A percentile compares a stretch with the other conserved stretches of the same genome.
phyloP scores from a whole-genome alignment of 2,888 invertebrate genomes.

The Hirtodrosophila alboralis region DNA sequence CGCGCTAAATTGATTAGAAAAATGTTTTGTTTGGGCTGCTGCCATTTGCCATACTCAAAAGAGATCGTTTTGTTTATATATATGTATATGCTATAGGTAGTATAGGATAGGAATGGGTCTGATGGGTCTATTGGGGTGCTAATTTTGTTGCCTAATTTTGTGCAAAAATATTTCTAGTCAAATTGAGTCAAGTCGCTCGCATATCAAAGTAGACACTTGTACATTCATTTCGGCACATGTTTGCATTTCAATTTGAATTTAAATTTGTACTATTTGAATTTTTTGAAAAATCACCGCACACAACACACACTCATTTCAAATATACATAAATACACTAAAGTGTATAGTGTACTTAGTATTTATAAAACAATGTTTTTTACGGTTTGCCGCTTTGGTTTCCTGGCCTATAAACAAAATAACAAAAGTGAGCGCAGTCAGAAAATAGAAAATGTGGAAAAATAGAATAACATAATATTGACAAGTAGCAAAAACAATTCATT shows the following conservation, averaged over 20 bases:
- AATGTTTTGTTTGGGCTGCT: constrained; percentile 61
- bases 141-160: constrained; percentile 52
- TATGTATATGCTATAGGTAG: constrained; percentile 1
- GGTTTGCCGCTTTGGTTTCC: constrained; percentile 48
- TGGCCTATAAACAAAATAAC: constrained; percentile 67
- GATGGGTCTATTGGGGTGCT: constrained; percentile 9
- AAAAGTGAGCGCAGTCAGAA: constrained; percentile 3
- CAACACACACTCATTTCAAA: constrained; percentile 32
- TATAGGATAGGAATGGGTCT: neutral
- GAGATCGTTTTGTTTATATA: constrained; percentile 39
- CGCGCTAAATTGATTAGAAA: constrained; percentile 62
- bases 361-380: constrained; percentile 70
- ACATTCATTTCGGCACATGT: constrained; percentile 70
- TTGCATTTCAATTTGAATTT: constrained; percentile 69
- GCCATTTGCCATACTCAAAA: constrained; percentile 34
- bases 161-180: constrained; percentile 64
- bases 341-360: constrained; percentile 56
- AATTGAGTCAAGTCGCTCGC: constrained; percentile 70
- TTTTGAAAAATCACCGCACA: constrained; percentile 23
- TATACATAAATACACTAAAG: constrained; percentile 27
- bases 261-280: constrained; percentile 52
- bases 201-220: constrained; percentile 74
- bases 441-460: constrained; percentile 36
- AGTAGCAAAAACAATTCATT: constrained; percentile 74
- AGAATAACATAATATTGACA: constrained; percentile 67